Evolutionary conservation across 2,797 vertebrate species (phyloP), one percentile per base, ranked within the genome.

Genomic region (Amazonetta brasiliensis): DNA sequence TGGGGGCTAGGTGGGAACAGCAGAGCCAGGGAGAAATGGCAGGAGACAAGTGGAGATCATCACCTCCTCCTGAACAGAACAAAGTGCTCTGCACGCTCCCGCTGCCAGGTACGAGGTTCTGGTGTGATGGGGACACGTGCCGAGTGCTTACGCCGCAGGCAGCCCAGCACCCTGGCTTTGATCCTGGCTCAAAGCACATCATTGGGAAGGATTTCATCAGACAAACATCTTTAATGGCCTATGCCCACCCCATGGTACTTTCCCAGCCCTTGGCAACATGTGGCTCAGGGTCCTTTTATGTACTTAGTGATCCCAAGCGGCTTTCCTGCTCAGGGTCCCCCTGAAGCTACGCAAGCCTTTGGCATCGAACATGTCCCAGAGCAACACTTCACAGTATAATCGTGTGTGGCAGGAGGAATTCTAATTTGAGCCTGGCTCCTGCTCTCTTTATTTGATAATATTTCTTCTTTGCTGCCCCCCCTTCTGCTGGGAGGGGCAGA

Each of bases 111-210:
- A 54, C 67, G 67, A 95, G 30, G 12, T 89, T 69, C 50, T 74
- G 46, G 28, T 95, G 30, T 62, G 66, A 55, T 3, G 20, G 81
- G 81, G 78, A 72, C 63, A 75, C 0, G 1, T 0, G 7, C 26
- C 72, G 66, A 58, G 67, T n/a, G 37, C 21, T 60, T 41, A 84
- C 17, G 23, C 54, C 56, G 7, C 1, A 4, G 44, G 69, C 87
- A 91, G 66, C 37, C 75, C 67, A 67, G 59, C 2, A 19, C 15
- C 43, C 71, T 69, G 52, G 55, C 83, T 96, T 88, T 94, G 80
- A 91, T 95, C 79, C 73, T 91, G 62, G 37, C 66, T 89, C 69
- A 84, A 91, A 84, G 21, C 41, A 73, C 35, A 18, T 72, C 69
- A 91, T 48, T 39, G 33, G 37, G 76, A 91, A 37, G 71, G 69